Evolutionary conservation across 2,797 vertebrate species (phyloP).

Genomic region (Antennarius maculatus): DNA sequence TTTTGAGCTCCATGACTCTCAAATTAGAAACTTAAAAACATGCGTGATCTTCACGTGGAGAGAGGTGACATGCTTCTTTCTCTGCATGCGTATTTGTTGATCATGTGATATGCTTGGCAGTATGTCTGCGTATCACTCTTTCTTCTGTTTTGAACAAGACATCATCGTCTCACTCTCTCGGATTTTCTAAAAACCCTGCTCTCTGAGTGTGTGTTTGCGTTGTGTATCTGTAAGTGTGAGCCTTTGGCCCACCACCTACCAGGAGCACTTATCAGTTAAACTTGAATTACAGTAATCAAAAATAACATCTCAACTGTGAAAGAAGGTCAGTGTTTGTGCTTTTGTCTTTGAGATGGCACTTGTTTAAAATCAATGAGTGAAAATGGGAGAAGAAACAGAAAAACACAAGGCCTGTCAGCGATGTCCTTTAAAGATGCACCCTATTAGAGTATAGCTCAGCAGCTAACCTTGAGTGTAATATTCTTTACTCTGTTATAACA

Average conservation of each 20-base stretch:
- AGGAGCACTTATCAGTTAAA: constrained; percentile 84
- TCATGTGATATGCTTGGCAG: constrained; percentile 22
- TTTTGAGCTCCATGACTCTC: constrained; percentile 72
- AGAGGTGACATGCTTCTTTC: constrained; percentile 67
- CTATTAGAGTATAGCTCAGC: constrained; percentile 56
- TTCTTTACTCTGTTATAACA: constrained; percentile 46
- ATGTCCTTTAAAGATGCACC: constrained; percentile 77
- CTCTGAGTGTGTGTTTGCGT: constrained; percentile 5
- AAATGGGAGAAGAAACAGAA: constrained; percentile 43
- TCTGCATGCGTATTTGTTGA: constrained; percentile 55
- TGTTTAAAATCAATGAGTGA: constrained; percentile 80
- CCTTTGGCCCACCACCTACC: constrained; percentile 70
- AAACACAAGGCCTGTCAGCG: constrained; percentile 68
- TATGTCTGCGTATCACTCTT: constrained; percentile 51
- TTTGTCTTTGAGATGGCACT: constrained; percentile 91
- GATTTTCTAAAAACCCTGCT: constrained; percentile 44
- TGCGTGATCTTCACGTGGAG: constrained; percentile 67
- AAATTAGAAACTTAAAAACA: constrained; percentile 75
- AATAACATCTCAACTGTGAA: constrained; percentile 89
- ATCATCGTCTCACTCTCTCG: constrained; percentile 77
- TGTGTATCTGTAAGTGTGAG: constrained; percentile 21
- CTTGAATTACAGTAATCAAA: constrained; percentile 88
- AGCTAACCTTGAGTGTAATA: constrained; percentile 74
- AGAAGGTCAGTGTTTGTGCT: constrained; percentile 81
- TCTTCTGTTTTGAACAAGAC: constrained; percentile 76